Conservation (phyloP, 2,888 invertebrate species). For the Diarsia mendica region DNA sequence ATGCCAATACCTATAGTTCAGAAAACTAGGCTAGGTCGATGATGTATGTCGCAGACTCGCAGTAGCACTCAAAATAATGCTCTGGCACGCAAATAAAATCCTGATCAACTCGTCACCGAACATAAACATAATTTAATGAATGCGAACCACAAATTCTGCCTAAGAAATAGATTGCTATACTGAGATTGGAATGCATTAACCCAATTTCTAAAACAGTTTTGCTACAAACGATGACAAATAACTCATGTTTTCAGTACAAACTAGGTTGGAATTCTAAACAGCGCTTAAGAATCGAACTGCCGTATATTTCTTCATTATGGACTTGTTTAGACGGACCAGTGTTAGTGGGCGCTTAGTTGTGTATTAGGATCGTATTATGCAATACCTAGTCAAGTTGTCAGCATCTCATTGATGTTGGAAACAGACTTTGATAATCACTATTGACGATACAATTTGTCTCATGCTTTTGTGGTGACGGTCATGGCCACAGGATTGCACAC, state of each 20-base stretch:
- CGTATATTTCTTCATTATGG: constrained; percentile 39
- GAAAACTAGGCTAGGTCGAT: neutral
- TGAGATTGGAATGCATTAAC: constrained; percentile 44
- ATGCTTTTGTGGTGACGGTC: neutral
- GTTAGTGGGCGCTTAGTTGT: neutral
- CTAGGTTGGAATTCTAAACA: constrained; percentile 44
- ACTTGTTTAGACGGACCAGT: constrained; percentile 7
- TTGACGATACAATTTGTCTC: neutral
- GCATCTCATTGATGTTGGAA: neutral
- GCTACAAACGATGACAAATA: constrained; percentile 48
- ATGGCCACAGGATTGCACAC: neutral
- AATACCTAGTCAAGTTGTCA: neutral
- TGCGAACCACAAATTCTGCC: constrained; percentile 4
- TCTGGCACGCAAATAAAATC: constrained; percentile 6
- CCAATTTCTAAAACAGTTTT: constrained; percentile 44
- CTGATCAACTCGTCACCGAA: constrained; percentile 37
- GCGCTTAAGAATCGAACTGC: constrained; percentile 22
- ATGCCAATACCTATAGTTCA: neutral
- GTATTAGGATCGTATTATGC: neutral
- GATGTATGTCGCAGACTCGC: constrained; percentile 19
- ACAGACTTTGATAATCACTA: neutral
- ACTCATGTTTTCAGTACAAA: constrained; percentile 44
- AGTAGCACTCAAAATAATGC: constrained; percentile 30
- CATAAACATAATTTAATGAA: constrained; percentile 34
- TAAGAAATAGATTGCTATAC: constrained; percentile 32